These are phyloP conservation scores for Sphaerophoria rueppellii DNA, from an alignment of 2,888 invertebrate genomes.

Conservation along the genomic window DNA sequence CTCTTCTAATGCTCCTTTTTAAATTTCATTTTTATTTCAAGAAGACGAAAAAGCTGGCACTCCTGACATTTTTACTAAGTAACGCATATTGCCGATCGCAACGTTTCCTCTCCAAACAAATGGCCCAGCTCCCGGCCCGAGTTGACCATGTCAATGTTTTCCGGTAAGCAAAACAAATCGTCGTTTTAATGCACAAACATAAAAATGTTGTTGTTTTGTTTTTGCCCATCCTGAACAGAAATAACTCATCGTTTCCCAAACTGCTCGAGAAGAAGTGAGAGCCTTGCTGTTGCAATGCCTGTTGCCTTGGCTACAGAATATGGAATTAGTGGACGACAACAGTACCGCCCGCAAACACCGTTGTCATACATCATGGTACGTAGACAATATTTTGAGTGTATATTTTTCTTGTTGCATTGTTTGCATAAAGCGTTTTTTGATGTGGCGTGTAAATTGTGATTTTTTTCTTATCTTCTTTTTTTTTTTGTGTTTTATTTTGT, in stretches of 20 bases:
- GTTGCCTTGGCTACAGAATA: slow-evolving; percentile 98
- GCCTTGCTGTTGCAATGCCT: slow-evolving; percentile 95
- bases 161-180: slow-evolving; percentile 86
- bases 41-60: slow-evolving; percentile 85
- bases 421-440: slow-evolving; percentile 67
- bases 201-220: not conserved
- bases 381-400: slow-evolving; percentile 26
- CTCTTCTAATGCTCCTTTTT: not conserved
- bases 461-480: not conserved
- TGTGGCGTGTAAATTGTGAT: slow-evolving; percentile 45
- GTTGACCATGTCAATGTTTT: slow-evolving; percentile 99
- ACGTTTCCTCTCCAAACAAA: slow-evolving; percentile 94
- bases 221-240: slow-evolving; percentile 87
- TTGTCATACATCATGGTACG: slow-evolving; percentile 92
- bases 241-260: slow-evolving; percentile 97
- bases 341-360: slow-evolving; percentile 93
- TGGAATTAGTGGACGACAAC: slow-evolving; percentile 99
- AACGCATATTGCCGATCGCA: slow-evolving; percentile 96
- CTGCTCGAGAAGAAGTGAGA: slow-evolving; percentile 95
- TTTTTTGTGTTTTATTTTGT: slow-evolving; percentile 30
- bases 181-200: not conserved
- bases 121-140: slow-evolving; percentile 97
- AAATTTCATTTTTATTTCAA: slow-evolving; percentile 60
- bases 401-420: not conserved
- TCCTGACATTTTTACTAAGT: slow-evolving; percentile 91